Conservation (phyloP, 2,113 vertebrate species). For the Xiphophorus maculatus region DNA sequence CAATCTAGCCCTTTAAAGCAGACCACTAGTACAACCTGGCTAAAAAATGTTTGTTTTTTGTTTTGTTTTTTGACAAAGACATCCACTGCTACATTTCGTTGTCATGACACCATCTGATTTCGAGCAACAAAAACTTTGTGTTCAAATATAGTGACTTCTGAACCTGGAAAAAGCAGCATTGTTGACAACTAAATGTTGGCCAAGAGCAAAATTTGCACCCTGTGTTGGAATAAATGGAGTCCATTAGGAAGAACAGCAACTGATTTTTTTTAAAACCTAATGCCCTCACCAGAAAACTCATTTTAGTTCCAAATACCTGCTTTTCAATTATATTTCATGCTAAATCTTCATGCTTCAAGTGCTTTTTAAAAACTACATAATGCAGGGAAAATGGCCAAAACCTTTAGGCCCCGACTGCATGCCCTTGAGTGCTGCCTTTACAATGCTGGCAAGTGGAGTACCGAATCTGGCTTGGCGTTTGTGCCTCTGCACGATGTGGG, state of each 20-base stretch:
- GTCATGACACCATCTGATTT: too few relatives aligned
- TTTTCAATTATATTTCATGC: slow-evolving; percentile 21
- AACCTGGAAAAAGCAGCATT: too few relatives aligned
- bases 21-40: too few relatives aligned
- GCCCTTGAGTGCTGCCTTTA: slow-evolving; percentile 53
- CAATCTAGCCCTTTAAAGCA: too few relatives aligned
- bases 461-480: slow-evolving; percentile 47
- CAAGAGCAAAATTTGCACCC: neutral
- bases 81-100: too few relatives aligned
- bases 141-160: too few relatives aligned
- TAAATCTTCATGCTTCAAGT: slow-evolving; percentile 38
- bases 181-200: neutral
- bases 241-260: neutral
- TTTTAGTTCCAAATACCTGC: slow-evolving; percentile 9
- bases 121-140: too few relatives aligned
- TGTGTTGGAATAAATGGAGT: neutral
- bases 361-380: slow-evolving; percentile 57
- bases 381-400: slow-evolving; percentile 44
- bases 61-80: too few relatives aligned
- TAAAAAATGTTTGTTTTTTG: too few relatives aligned
- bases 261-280: neutral
- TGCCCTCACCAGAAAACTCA: neutral
- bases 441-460: slow-evolving; percentile 29
- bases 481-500: slow-evolving; percentile 57
- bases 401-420: slow-evolving; percentile 38